Percentiles rank a stretch among this genome's conserved stretches.
Evolutionary conservation across 2,888 invertebrate genomes (phyloP).

Genomic region (Andrena bucephala): DNA sequence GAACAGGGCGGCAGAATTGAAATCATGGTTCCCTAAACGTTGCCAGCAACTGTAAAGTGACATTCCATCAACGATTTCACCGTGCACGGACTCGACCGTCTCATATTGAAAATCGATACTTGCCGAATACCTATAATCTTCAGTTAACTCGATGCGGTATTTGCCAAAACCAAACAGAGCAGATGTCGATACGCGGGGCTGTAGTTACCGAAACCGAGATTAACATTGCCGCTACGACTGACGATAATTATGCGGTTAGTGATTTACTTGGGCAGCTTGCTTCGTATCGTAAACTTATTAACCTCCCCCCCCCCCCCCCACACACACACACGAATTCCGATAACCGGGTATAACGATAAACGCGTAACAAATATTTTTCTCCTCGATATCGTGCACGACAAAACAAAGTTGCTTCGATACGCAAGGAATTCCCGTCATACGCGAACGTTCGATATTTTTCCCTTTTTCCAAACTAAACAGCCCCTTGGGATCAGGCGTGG

Average conservation of each 20-base stretch:
- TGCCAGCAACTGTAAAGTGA: conserved; percentile 6
- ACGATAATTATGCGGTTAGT: conserved; percentile 51
- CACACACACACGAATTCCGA: conserved; percentile 26
- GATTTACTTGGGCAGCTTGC: conserved; percentile 34
- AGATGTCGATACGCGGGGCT: conserved; percentile 41
- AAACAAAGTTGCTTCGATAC: neutral
- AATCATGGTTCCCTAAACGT: neutral
- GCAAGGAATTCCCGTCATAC: neutral
- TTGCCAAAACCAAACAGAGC: conserved; percentile 59
- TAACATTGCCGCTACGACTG: conserved; percentile 50
- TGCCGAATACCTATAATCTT: conserved; percentile 53
- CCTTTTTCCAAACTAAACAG: neutral
- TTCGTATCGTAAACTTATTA: conserved; percentile 50
- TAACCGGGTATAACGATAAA: conserved; percentile 7
- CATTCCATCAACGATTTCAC: conserved; percentile 17
- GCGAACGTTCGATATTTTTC: neutral
- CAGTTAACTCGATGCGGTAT: conserved; percentile 43
- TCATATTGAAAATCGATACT: conserved; percentile 56
- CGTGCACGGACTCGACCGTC: conserved; percentile 5
- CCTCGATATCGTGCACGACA: conserved; percentile 8
- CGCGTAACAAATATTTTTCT: conserved; percentile 3
- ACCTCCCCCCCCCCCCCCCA: neutral
- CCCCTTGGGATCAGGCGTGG: neutral
- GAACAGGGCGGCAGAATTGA: neutral
- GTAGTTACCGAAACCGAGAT: conserved; percentile 61